Evolutionary conservation across 2,797 vertebrate genomes (phyloP).

Genomic region (Eleutherodactylus coqui): DNA sequence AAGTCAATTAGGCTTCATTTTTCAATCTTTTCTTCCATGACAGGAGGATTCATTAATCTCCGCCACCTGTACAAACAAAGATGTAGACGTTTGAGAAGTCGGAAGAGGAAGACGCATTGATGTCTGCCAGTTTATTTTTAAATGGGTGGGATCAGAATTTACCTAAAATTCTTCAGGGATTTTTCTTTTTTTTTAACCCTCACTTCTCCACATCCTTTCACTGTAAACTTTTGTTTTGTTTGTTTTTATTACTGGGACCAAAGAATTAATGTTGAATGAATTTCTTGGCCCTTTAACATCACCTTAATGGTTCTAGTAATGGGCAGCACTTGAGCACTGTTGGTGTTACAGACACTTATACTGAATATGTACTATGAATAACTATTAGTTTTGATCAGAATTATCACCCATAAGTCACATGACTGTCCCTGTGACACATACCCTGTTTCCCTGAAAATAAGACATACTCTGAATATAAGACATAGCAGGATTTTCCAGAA

Average conservation of each 20-base stretch:
- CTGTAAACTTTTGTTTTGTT: no score
- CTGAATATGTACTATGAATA: not conserved
- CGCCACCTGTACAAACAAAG: constrained; percentile 93
- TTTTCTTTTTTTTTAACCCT: not conserved
- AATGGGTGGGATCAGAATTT: not conserved
- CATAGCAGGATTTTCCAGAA: no score
- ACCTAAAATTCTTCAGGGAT: not conserved
- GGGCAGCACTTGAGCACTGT: not conserved
- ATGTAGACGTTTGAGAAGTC: constrained; percentile 83
- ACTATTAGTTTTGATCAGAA: not conserved
- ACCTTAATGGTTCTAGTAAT: not conserved
- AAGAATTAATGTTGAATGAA: not conserved
- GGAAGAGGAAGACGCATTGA: constrained; percentile 90
- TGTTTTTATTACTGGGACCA: not conserved
- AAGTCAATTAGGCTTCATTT: no score
- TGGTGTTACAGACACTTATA: not conserved
- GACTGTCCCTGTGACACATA: not conserved
- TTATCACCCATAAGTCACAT: not conserved
- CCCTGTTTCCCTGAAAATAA: not conserved
- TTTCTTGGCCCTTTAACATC: not conserved
- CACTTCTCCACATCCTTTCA: not conserved
- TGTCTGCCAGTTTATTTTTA: not conserved
- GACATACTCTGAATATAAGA: no score
- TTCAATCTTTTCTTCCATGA: constrained; percentile 51
- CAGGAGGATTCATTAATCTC: constrained; percentile 88